Conservation (phyloP, 2,797 vertebrate species). For the Darevskia mixta region DNA sequence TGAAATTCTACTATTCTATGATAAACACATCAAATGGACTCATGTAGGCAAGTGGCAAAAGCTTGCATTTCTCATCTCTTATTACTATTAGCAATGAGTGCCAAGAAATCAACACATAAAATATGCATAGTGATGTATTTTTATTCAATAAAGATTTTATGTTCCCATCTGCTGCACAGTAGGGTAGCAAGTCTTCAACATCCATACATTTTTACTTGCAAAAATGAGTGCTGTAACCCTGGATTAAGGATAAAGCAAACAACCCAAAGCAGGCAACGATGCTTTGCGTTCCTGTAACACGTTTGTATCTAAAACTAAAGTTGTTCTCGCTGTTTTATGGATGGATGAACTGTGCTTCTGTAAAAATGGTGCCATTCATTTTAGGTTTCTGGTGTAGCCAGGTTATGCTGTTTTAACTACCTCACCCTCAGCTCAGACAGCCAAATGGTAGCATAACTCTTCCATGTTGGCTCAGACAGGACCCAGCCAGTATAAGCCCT, state of each 20-base stretch:
- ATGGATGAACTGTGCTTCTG: too few species aligned
- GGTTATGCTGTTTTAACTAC: too few species aligned
- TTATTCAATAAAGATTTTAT: background rate
- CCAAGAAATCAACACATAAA: background rate
- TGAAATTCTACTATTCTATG: too few species aligned
- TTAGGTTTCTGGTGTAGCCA: too few species aligned
- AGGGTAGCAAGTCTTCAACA: background rate
- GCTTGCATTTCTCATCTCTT: background rate
- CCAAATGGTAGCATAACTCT: too few species aligned
- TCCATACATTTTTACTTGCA: background rate
- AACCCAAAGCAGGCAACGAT: background rate
- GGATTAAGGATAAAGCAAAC: background rate
- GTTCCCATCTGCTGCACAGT: background rate
- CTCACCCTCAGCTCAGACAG: too few species aligned
- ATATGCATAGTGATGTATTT: background rate
- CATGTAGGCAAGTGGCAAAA: fast-evolving
- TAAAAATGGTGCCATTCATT: too few species aligned
- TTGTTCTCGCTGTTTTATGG: background rate
- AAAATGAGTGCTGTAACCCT: fast-evolving
- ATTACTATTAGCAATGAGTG: background rate
- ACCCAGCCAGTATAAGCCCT: too few species aligned
- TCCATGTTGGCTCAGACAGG: too few species aligned
- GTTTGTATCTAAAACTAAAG: background rate
- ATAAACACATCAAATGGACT: too few species aligned
- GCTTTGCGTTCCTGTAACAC: background rate